Conservation (phyloP, 2,888 invertebrate genomes). For the Plebejus argus region DNA sequence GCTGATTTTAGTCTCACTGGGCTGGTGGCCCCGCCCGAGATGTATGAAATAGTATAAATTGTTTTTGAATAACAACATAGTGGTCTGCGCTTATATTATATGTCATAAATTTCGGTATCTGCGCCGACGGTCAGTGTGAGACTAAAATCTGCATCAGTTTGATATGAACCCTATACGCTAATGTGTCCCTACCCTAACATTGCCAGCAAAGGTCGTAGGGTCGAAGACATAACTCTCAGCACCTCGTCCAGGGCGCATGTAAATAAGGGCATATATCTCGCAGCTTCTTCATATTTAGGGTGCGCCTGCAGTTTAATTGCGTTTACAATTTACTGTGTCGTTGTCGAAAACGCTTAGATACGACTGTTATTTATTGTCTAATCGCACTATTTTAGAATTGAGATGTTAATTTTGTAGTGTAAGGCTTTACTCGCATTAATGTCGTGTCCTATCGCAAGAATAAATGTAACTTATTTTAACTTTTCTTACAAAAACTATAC, state of each 20-base stretch:
- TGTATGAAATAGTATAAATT: too few relatives aligned
- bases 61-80: too few relatives aligned
- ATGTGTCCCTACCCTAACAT: slow-evolving; percentile 35
- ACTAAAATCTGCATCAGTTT: too few relatives aligned
- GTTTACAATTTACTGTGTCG: slow-evolving; percentile 1
- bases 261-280: slow-evolving; percentile 65
- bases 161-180: background rate
- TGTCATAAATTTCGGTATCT: too few relatives aligned
- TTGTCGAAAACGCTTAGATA: background rate
- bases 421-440: background rate
- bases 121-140: too few relatives aligned
- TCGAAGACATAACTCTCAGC: slow-evolving; percentile 64
- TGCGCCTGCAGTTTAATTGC: slow-evolving; percentile 30
- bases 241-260: slow-evolving; percentile 57
- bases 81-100: too few relatives aligned
- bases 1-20: too few relatives aligned
- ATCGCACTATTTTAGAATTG: slow-evolving; percentile 15
- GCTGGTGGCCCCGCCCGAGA: too few relatives aligned
- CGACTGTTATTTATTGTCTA: background rate
- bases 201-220: slow-evolving; percentile 47
- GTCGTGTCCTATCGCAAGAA: too few relatives aligned
- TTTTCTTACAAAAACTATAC: too few relatives aligned
- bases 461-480: too few relatives aligned
- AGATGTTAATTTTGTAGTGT: background rate
- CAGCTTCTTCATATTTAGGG: slow-evolving; percentile 42